Evolutionary conservation across 2,888 invertebrate genomes (phyloP).

Genomic region (Colletes collaris): DNA sequence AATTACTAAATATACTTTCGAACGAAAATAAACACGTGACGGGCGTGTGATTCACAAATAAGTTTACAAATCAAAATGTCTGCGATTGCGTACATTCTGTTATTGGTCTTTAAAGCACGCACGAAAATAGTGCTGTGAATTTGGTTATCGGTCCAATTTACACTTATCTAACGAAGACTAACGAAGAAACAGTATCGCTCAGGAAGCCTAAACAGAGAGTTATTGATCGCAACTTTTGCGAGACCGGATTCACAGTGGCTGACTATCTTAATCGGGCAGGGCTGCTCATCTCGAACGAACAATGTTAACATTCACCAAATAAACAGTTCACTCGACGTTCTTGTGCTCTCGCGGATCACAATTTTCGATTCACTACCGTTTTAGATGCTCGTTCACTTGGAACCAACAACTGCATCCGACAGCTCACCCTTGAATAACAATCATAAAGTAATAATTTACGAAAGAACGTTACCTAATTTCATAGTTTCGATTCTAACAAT

Average conservation of each 20-base stretch:
- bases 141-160: constrained; percentile 24
- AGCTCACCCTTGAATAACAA: not conserved
- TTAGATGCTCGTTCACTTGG: not conserved
- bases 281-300: not conserved
- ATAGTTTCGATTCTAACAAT: not conserved
- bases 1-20: too few species aligned
- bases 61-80: not conserved
- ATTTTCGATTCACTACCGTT: not conserved
- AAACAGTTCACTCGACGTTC: not conserved
- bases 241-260: constrained; percentile 51
- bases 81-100: not conserved
- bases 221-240: constrained; percentile 55
- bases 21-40: not conserved
- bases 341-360: constrained; percentile 5
- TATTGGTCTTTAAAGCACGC: not conserved
- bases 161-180: not conserved
- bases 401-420: not conserved
- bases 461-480: constrained; percentile 9
- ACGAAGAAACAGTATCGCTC: not conserved
- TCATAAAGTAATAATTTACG: not conserved
- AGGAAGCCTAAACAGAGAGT: constrained; percentile 9
- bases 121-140: not conserved
- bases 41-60: not conserved
- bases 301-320: not conserved
- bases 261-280: constrained; percentile 29